Conservation (phyloP, 2,888 invertebrate species). For the Trachelus iudaicus region DNA sequence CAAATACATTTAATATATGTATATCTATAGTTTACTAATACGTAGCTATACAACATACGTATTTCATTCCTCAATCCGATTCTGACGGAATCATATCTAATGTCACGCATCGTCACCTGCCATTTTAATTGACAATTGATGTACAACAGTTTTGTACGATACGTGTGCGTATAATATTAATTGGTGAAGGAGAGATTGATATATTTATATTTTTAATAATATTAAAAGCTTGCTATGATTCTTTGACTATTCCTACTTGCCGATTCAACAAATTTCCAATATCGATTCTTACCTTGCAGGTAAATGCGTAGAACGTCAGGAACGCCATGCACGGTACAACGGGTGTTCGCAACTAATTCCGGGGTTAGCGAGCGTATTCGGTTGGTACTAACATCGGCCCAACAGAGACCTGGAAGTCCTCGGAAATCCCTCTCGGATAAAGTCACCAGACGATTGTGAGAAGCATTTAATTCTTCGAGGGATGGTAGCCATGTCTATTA, state of each 20-base stretch:
- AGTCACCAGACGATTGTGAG: conserved; percentile 78
- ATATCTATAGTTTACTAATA: not conserved
- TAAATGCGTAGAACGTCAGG: conserved; percentile 81
- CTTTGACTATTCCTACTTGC: not conserved
- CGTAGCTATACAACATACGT: not conserved
- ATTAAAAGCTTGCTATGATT: conserved; percentile 6
- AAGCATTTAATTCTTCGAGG: conserved; percentile 80
- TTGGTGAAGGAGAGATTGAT: too few relatives aligned
- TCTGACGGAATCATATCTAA: not conserved
- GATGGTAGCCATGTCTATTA: conserved; percentile 80
- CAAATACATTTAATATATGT: not conserved
- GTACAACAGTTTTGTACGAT: too few relatives aligned
- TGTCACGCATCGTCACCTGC: not conserved
- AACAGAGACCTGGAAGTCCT: conserved; percentile 83
- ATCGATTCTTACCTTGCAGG: conserved; percentile 76
- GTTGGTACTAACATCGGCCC: conserved; percentile 83
- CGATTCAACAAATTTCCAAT: not conserved
- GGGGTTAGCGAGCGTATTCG: conserved; percentile 78
- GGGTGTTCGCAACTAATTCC: conserved; percentile 82
- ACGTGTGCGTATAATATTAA: too few relatives aligned
- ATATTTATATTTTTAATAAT: conserved; percentile 2
- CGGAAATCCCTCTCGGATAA: conserved; percentile 84
- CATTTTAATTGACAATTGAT: not conserved
- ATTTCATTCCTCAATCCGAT: not conserved
- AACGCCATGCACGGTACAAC: conserved; percentile 84